Conservation (phyloP, 2,888 invertebrate species). For the Linyphia triangularis region DNA sequence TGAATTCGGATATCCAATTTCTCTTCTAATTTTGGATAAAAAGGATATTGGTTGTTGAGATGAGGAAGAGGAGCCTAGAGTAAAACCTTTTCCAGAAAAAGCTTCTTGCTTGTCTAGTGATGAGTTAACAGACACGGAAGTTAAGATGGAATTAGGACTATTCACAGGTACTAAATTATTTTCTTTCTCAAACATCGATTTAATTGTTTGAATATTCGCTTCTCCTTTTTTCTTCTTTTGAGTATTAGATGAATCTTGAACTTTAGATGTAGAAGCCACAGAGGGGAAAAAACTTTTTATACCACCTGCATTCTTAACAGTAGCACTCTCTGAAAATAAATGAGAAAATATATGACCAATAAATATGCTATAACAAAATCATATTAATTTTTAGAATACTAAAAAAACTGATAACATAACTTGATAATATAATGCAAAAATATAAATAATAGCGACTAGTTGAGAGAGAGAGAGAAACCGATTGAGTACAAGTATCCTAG, state of each 20-base stretch:
- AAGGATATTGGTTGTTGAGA: constrained; percentile 7
- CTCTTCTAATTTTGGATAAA: constrained; percentile 23
- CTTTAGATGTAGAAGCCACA: background rate
- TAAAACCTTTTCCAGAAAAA: constrained; percentile 51
- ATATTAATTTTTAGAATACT: background rate
- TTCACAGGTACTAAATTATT: constrained; percentile 36
- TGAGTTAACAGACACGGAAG: background rate
- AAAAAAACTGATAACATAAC: too few species aligned
- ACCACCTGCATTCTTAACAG: background rate
- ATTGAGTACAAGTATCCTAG: too few species aligned
- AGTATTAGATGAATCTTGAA: background rate
- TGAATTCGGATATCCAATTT: constrained; percentile 16
- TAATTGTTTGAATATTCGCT: background rate
- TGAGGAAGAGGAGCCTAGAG: constrained; percentile 41
- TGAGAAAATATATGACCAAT: background rate
- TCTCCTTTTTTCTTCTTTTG: constrained; percentile 18
- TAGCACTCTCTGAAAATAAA: background rate
- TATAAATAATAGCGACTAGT: too few species aligned
- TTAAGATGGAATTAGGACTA: background rate
- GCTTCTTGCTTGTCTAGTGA: background rate
- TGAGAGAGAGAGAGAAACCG: too few species aligned
- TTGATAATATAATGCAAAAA: too few species aligned
- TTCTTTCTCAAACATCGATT: constrained; percentile 36
- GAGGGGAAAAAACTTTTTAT: constrained; percentile 28
- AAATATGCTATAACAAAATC: background rate